Percentiles rank a stretch among this genome's conserved stretches.
These are phyloP conservation scores for Pygmarrhopalites habei DNA, from an alignment of 1,140 invertebrate species.

Conservation along the genomic window DNA sequence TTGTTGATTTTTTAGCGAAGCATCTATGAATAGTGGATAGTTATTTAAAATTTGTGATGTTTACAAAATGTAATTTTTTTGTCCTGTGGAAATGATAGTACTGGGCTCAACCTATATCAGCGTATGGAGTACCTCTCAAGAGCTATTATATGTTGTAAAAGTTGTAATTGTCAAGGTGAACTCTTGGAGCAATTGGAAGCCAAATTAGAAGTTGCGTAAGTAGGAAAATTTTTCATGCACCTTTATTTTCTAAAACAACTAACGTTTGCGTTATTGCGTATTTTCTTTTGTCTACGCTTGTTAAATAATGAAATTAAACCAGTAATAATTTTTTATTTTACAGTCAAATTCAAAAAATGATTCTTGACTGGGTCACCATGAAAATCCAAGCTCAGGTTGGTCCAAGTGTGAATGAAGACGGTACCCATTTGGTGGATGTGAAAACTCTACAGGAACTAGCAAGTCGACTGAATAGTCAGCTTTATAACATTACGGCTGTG, in stretches of 20 bases:
- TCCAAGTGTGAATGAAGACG: conserved; percentile 45
- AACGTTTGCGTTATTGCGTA: no score
- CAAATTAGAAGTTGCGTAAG: conserved; percentile 79
- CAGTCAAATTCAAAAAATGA: conserved; percentile 65
- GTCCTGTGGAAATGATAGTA: conserved; percentile 44
- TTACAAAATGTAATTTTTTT: no score
- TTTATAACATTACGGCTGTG: conserved; percentile 51
- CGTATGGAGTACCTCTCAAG: conserved; percentile 84
- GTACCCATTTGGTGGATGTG: conserved; percentile 44
- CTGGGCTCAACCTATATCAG: conserved; percentile 51
- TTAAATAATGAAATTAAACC: no score
- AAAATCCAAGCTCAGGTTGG: conserved; percentile 25
- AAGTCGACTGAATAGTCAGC: conserved; percentile 48
- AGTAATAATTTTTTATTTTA: no score
- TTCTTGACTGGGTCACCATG: conserved; percentile 36
- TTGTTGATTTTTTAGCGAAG: no score
- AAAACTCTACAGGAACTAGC: conserved; percentile 44
- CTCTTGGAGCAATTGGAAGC: conserved; percentile 88
- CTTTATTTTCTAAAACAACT: no score
- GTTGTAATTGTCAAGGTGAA: conserved; percentile 65
- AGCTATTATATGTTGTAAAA: conserved; percentile 90
- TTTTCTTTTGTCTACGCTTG: no score
- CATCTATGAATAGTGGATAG: no score
- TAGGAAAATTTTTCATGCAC: no score
- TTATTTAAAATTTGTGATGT: no score